Base-by-base conservation (phyloP, 2,888 invertebrate genomes). In the Mythimna vitellina region DNA sequence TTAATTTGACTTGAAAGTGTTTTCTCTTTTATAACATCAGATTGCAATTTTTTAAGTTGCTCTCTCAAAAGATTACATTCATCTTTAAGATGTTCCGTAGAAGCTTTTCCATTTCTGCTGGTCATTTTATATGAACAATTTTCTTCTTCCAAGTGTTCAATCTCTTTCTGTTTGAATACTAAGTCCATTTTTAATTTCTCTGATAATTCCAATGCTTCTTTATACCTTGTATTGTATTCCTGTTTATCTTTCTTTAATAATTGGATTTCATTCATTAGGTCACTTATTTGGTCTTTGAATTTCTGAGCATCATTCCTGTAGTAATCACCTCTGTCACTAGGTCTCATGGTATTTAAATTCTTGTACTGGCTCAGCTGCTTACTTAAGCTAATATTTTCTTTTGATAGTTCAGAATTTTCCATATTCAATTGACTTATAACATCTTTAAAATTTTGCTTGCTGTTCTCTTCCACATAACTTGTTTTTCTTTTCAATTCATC, bases 1-100 rank as follows among this genome's bases (percentile, higher is more conserved):
- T 98, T 98, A 70, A 93, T 94, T 91, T 96, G 96, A 87, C 90
- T 96, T 70, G 95, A 90, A 73, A 96, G 84, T 68, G 96, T 95
- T 89, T 96, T 96, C 81, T 96, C 95, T 87, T 93, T 96, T 29
- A 96, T 94, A 22, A 95, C 91, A 90, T 96, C 96, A 67, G 92
- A 90, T 87, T 96, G 96, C 89, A 95, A 91, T 85, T 89, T 93
- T 86, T 95, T 95, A 60, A 96, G 91, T 89, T 96, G 94, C 74
- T 96, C 95, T 76, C 91, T 93, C 77, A 96, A 89, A 86, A 93
- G 93, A 65, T 92, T 89, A 86, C 95, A 96, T 86, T 96, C 96
- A 64, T 95, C 95, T 89, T 87, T 93, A 54, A 96, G 87, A 78
- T 94, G 94, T 62, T 95, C 94, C 73, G 91, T 89, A 74, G 95